phyloP scores from a whole-genome alignment of 2,797 vertebrate genomes.

The Novumbra hubbsi region DNA sequence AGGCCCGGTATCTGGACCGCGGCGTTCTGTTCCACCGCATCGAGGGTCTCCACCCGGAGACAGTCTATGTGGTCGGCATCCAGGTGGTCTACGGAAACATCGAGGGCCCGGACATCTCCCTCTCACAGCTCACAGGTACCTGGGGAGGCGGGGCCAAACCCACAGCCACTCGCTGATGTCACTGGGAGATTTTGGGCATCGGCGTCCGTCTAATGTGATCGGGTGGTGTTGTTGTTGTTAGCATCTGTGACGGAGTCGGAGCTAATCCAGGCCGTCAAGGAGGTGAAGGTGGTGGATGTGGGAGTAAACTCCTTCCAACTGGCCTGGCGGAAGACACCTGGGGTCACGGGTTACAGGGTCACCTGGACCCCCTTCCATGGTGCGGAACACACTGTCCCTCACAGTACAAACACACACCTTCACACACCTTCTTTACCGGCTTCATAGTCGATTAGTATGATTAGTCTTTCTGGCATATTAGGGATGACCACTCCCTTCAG shows the following conservation, averaged over 20 bases:
- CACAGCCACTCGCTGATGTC: not conserved
- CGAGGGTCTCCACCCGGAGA: slow-evolving; percentile 69
- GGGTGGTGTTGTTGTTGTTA: slow-evolving; percentile 32
- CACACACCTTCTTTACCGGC: not conserved
- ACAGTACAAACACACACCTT: not conserved
- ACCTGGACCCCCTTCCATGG: slow-evolving; percentile 80
- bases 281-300: slow-evolving; percentile 75
- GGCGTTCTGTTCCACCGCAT: slow-evolving; percentile 69
- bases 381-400: slow-evolving; percentile 38
- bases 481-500: not conserved
- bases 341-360: slow-evolving; percentile 78
- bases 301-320: slow-evolving; percentile 73
- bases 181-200: not conserved
- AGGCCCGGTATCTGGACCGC: slow-evolving; percentile 74
- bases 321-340: slow-evolving; percentile 76
- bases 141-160: not conserved
- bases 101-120: slow-evolving; percentile 81
- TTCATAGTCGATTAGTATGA: not conserved
- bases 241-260: slow-evolving; percentile 68
- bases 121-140: slow-evolving; percentile 83
- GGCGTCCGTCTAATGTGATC: not conserved
- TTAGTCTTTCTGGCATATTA: not conserved
- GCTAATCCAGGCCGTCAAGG: slow-evolving; percentile 69
- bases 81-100: slow-evolving; percentile 77
- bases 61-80: slow-evolving; percentile 74